Percentiles rank a stretch among this genome's conserved stretches.
Evolutionary conservation across 2,113 vertebrate genomes (phyloP).

Genomic region (Symphodus melops): DNA sequence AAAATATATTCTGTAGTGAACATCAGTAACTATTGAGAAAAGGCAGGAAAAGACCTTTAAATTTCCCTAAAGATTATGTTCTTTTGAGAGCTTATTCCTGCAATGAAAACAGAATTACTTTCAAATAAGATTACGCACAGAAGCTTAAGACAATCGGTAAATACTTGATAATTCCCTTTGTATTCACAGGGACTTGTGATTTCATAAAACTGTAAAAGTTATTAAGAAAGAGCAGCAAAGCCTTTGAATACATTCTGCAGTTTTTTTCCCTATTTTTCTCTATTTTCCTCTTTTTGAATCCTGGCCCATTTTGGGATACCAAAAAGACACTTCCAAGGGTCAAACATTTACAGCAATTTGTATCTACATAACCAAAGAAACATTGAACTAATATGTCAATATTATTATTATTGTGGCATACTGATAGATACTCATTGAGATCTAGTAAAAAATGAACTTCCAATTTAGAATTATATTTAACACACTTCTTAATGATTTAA

Average conservation of each 20-base stretch:
- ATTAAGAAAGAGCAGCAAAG: neutral
- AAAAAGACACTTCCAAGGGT: conserved; percentile 18
- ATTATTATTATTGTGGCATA: too few relatives aligned
- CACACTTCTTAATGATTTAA: neutral
- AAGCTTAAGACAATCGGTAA: conserved; percentile 54
- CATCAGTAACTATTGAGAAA: conserved; percentile 28
- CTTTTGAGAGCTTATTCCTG: conserved; percentile 48
- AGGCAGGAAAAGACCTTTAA: conserved; percentile 23
- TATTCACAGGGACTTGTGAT: conserved; percentile 18
- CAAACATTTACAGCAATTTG: too few relatives aligned
- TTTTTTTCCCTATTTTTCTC: conserved; percentile 41
- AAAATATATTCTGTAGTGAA: conserved; percentile 31
- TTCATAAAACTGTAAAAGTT: conserved; percentile 18
- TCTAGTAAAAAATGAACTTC: too few relatives aligned
- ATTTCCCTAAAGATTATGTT: conserved; percentile 55
- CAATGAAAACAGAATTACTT: conserved; percentile 60
- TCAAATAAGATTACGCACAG: conserved; percentile 42
- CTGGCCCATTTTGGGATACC: neutral
- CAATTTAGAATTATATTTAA: neutral
- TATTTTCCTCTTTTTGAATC: neutral
- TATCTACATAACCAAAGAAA: too few relatives aligned
- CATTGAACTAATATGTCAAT: too few relatives aligned
- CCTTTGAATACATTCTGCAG: conserved; percentile 4
- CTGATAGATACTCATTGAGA: too few relatives aligned
- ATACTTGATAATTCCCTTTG: conserved; percentile 40